phyloP scores from a whole-genome alignment of 1,140 invertebrate genomes.

The Drusus annulatus region DNA sequence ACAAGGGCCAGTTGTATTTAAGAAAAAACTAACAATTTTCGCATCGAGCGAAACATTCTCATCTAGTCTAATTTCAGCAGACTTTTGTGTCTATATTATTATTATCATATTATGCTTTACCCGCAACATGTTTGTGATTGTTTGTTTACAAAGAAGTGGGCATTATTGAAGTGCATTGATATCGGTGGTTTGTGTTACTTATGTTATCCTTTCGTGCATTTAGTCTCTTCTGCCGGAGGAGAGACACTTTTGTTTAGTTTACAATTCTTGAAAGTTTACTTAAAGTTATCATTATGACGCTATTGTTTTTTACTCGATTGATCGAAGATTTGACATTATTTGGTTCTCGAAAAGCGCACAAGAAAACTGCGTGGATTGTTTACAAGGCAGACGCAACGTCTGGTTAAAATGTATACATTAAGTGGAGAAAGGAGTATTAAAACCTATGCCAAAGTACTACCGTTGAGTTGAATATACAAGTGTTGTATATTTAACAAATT shows the following conservation, averaged over 20 bases:
- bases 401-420: slow-evolving; percentile 5
- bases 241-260: background rate
- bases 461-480: slow-evolving; percentile 49
- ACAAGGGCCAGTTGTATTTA: slow-evolving; percentile 48
- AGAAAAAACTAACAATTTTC: slow-evolving; percentile 19
- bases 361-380: background rate
- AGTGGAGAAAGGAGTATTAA: slow-evolving; percentile 24
- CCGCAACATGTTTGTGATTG: background rate
- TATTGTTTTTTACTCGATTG: too few relatives aligned
- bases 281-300: background rate
- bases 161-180: slow-evolving; percentile 26
- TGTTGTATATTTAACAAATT: slow-evolving; percentile 24
- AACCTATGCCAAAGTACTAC: slow-evolving; percentile 58
- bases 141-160: slow-evolving; percentile 4
- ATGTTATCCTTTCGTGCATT: slow-evolving; percentile 5
- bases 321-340: too few relatives aligned
- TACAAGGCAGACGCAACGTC: background rate
- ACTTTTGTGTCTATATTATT: slow-evolving; percentile 11
- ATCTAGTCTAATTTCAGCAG: slow-evolving; percentile 51
- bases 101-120: slow-evolving; percentile 1
- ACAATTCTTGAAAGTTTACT: slow-evolving; percentile 2
- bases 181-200: slow-evolving; percentile 34
- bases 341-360: background rate
- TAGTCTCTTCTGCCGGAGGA: background rate
- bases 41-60: slow-evolving; percentile 32